phyloP scores from a whole-genome alignment of 2,888 invertebrate species.

The Eristalis pertinax region DNA sequence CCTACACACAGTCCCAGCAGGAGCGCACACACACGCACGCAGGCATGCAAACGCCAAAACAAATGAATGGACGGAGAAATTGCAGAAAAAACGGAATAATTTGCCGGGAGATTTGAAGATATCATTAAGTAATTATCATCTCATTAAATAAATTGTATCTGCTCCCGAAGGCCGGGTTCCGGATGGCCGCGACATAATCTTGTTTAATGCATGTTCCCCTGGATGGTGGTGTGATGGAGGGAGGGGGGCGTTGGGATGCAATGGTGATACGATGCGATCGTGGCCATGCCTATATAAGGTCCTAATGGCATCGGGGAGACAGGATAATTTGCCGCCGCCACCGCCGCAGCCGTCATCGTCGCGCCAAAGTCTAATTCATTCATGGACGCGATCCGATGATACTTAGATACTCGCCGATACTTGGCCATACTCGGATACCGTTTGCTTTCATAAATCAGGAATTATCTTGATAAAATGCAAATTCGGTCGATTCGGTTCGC shows the following conservation, averaged over 20 bases:
- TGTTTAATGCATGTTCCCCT: not conserved
- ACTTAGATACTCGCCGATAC: not conserved
- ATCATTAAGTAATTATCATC: conserved; percentile 71
- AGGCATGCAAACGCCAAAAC: not conserved
- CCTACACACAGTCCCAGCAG: conserved; percentile 21
- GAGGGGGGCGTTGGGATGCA: too few relatives aligned
- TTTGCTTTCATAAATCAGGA: not conserved
- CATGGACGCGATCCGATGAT: not conserved
- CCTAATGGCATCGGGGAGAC: not conserved
- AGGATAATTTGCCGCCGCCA: not conserved
- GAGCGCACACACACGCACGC: not conserved
- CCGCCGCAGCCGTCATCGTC: not conserved
- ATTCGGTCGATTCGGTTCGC: not conserved
- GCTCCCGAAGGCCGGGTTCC: conserved; percentile 18
- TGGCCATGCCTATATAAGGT: not conserved
- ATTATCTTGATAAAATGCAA: not conserved
- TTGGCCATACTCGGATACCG: not conserved
- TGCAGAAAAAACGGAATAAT: conserved; percentile 33
- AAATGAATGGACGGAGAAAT: conserved; percentile 13
- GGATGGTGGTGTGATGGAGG: not conserved
- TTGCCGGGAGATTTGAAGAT: conserved; percentile 63
- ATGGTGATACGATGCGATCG: not conserved
- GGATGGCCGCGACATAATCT: conserved; percentile 6
- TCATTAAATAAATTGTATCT: conserved; percentile 61
- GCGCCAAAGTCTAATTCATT: not conserved